Base-by-base conservation (phyloP, 2,797 vertebrate genomes). In the Malurus splendens region DNA sequence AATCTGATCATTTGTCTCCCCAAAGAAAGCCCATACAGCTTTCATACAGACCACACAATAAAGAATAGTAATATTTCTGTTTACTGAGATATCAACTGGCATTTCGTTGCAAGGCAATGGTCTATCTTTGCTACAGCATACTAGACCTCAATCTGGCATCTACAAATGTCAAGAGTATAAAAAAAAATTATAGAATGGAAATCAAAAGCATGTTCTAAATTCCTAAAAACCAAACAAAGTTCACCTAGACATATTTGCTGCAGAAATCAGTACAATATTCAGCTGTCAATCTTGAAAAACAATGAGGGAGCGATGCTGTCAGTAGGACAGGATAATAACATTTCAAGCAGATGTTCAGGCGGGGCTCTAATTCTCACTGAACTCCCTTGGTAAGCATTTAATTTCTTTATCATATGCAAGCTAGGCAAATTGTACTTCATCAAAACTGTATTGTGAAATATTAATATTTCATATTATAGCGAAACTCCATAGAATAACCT, bases 31-130 rank as follows among this genome's bases (percentile, higher is more conserved):
- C 94, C 91, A 94, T 96, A 97, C 96, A 97, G 97, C 97, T 97
- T 97, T 97, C 96, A 97, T 96, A 97, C 94, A 95, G 95, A 94
- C 94, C 93, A 95, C 96, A 98, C 97, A 98, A 98, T 98, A 98
- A 98, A 98, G 97, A 98, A 97, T 97, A 98, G 98, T 98, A 98
- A 97, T 97, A 97, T 97, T 98, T 97, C 97, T 98, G 98, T 98
- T 99, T 98, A 98, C 98, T 95, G 96, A 98, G 98, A 98, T 98
- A 98, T 98, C 98, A 98, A 97, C 96, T 98, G 98, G 97, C 98
- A 98, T 98, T 98, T 98, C 96, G 74, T 95, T 95, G 95, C 96
- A 95, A 96, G 96, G 96, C 96, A 96, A 97, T 97, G 97, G 97
- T 96, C 97, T 98, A 94, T 96, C 96, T 94, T 97, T 97, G 97